These are phyloP conservation scores for Intellagama lesueurii DNA, from an alignment of 2,797 vertebrate species.

Conservation along the genomic window DNA sequence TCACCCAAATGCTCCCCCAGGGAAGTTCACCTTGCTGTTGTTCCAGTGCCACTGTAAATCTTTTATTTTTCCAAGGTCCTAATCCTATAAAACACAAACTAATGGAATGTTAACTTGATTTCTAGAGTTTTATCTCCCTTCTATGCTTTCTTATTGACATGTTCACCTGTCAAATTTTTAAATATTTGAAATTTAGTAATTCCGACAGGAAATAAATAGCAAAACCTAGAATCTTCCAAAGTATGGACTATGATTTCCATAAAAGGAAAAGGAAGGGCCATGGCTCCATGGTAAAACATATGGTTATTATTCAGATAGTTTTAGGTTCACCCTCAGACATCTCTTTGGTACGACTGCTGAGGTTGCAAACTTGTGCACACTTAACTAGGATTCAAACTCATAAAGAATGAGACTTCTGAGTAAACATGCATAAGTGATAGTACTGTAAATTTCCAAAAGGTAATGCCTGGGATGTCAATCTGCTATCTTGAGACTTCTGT, in stretches of 20 bases:
- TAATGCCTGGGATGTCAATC: too few species aligned
- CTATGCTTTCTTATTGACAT: background rate
- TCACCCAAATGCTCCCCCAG: background rate
- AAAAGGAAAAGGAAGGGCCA: background rate
- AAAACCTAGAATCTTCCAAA: background rate
- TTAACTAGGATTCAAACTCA: background rate
- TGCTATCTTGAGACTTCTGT: too few species aligned
- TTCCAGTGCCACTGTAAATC: background rate
- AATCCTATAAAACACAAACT: background rate
- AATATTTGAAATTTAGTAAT: background rate
- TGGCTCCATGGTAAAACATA: background rate
- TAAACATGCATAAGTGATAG: background rate
- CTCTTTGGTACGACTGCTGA: too few species aligned
- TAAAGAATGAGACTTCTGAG: background rate
- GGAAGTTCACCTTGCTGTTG: background rate
- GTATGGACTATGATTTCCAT: too few species aligned
- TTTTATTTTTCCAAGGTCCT: background rate
- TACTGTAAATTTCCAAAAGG: background rate
- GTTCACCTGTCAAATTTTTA: background rate
- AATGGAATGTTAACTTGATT: background rate
- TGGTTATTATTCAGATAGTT: background rate
- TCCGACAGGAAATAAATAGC: too few species aligned
- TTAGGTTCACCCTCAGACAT: too few species aligned
- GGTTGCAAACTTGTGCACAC: background rate
- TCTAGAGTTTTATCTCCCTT: background rate